Percentiles rank a stretch among this genome's conserved stretches.
Conservation (phyloP, 2,113 vertebrate genomes). For the Caranx ignobilis region DNA sequence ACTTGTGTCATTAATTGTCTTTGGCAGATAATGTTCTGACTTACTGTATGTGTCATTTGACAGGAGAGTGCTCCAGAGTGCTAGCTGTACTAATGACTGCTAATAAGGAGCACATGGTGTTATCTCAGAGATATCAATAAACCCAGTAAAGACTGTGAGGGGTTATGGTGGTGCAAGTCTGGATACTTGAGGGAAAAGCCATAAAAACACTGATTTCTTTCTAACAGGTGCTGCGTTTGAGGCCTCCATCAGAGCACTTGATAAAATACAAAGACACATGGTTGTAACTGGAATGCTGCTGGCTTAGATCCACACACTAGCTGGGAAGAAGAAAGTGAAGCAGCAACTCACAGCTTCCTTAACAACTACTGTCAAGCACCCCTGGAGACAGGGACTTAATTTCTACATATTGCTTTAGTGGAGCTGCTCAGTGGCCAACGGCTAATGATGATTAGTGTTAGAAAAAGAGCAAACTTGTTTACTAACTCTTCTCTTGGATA, state of each 20-base stretch:
- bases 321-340: conserved; percentile 54
- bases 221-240: background rate
- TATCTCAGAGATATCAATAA: conserved; percentile 43
- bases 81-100: conserved; percentile 19
- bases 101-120: conserved; percentile 26
- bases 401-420: conserved; percentile 34
- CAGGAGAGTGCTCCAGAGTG: conserved; percentile 10
- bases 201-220: background rate
- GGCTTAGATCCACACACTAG: conserved; percentile 46
- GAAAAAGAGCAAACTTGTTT: conserved; percentile 39
- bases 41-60: conserved; percentile 13
- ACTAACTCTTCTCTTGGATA: conserved; percentile 21
- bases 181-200: conserved; percentile 7
- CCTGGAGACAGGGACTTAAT: conserved; percentile 41
- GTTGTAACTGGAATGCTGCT: conserved; percentile 50
- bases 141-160: background rate
- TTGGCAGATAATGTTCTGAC: conserved; percentile 8
- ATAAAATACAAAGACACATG: conserved; percentile 50
- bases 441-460: conserved; percentile 52
- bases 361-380: conserved; percentile 63
- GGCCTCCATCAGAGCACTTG: conserved; percentile 34
- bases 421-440: conserved; percentile 41
- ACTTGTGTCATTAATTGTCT: background rate
- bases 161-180: background rate
- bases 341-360: conserved; percentile 57